Evolutionary conservation across 2,888 invertebrate genomes (phyloP).

Genomic region (Adelognathus sp.): DNA sequence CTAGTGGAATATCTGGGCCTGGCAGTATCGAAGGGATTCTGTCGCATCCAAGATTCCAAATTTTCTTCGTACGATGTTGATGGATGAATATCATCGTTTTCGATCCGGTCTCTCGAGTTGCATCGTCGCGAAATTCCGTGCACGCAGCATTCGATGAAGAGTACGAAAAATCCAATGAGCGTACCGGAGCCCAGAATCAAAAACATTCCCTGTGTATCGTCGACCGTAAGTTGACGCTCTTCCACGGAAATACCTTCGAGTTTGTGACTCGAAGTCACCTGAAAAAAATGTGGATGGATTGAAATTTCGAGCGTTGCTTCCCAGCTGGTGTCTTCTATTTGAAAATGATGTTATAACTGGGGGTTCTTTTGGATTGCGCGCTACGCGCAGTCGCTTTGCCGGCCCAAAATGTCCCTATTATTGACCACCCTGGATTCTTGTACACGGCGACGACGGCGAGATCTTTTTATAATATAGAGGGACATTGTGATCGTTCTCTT

Average conservation of each 20-base stretch:
- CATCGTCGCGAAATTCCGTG: conserved; percentile 85
- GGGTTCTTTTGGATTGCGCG: too few relatives aligned
- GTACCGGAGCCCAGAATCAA: conserved; percentile 88
- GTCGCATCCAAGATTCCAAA: conserved; percentile 37
- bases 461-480: too few relatives aligned
- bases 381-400: too few relatives aligned
- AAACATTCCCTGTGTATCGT: conserved; percentile 93
- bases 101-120: not conserved
- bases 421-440: too few relatives aligned
- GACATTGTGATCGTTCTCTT: too few relatives aligned
- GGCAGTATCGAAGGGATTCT: conserved; percentile 13
- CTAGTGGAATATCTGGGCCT: conserved; percentile 22
- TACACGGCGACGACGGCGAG: too few relatives aligned
- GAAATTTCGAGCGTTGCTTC: too few relatives aligned
- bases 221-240: conserved; percentile 89
- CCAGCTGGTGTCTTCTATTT: too few relatives aligned
- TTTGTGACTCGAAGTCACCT: conserved; percentile 82
- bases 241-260: conserved; percentile 80
- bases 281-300: conserved; percentile 7
- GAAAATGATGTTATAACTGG: too few relatives aligned
- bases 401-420: too few relatives aligned
- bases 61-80: conserved; percentile 28
- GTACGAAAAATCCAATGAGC: conserved; percentile 84
- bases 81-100: conserved; percentile 11
- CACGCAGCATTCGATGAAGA: conserved; percentile 88